phyloP scores from a whole-genome alignment of 2,888 invertebrate species.

The Melanotus villosus region DNA sequence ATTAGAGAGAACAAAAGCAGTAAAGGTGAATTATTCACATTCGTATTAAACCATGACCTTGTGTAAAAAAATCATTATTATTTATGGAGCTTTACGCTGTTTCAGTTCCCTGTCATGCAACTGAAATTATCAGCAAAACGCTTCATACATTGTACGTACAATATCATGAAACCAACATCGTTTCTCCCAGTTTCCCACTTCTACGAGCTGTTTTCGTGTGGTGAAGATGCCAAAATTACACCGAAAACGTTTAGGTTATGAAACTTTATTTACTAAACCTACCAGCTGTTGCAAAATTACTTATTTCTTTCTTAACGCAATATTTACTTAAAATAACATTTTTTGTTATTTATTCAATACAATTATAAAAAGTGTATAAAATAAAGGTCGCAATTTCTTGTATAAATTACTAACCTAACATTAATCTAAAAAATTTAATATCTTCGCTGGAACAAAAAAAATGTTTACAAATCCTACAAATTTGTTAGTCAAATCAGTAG shows the following conservation, averaged over 20 bases:
- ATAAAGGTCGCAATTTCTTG: no score
- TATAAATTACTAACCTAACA: no score
- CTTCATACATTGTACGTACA: not conserved
- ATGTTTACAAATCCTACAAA: no score
- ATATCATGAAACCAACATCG: not conserved
- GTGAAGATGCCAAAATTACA: not conserved
- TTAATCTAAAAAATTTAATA: no score
- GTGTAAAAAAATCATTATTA: constrained; percentile 31
- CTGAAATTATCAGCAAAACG: constrained; percentile 16
- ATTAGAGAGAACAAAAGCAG: constrained; percentile 1
- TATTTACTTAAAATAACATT: no score
- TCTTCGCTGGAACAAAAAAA: no score
- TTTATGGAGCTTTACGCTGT: constrained; percentile 13
- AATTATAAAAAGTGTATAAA: no score
- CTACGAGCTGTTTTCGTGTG: not conserved
- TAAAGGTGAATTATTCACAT: constrained; percentile 23
- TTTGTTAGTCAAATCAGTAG: no score
- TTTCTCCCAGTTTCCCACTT: not conserved
- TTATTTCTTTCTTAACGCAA: no score
- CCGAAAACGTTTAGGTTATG: not conserved
- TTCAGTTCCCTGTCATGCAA: constrained; percentile 8
- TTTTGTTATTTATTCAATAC: no score
- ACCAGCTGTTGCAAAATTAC: no score
- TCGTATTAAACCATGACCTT: constrained; percentile 27
- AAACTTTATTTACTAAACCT: not conserved